Percentiles rank a stretch among this genome's conserved stretches.
These are phyloP conservation scores for Platysternon megacephalum DNA, from an alignment of 2,113 vertebrate genomes.

Conservation along the genomic window DNA sequence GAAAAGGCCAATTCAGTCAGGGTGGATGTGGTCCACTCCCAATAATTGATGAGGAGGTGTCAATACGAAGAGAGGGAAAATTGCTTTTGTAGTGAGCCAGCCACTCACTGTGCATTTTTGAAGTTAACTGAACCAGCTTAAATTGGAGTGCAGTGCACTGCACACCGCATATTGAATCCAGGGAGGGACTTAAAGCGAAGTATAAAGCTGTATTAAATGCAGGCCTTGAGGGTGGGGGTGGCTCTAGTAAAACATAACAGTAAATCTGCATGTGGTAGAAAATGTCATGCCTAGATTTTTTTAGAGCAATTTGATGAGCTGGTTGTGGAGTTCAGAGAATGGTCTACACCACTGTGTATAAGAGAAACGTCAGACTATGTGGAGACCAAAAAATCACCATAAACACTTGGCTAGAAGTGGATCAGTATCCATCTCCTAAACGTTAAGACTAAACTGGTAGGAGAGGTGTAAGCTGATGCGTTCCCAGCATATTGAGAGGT, in stretches of 20 bases:
- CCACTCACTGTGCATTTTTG: no score
- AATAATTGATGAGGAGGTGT: no score
- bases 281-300: background rate
- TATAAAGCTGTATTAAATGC: background rate
- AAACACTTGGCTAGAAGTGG: background rate
- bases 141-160: background rate
- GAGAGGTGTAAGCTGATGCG: rapidly evolving
- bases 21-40: no score
- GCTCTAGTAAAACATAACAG: background rate
- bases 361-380: background rate
- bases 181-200: background rate
- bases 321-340: background rate
- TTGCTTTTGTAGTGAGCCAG: no score
- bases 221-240: background rate
- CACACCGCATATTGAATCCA: background rate
- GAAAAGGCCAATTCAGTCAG: no score
- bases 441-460: background rate
- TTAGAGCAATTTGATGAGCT: background rate
- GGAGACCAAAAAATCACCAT: background rate
- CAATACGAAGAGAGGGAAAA: no score
- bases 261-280: background rate
- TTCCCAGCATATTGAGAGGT: rapidly evolving
- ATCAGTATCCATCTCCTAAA: background rate
- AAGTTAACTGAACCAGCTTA: background rate
- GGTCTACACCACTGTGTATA: background rate